Evolutionary conservation across 2,113 vertebrate genomes (phyloP), one percentile per base, ranked within the genome.

Genomic region (Ivindomyrus marchei): DNA sequence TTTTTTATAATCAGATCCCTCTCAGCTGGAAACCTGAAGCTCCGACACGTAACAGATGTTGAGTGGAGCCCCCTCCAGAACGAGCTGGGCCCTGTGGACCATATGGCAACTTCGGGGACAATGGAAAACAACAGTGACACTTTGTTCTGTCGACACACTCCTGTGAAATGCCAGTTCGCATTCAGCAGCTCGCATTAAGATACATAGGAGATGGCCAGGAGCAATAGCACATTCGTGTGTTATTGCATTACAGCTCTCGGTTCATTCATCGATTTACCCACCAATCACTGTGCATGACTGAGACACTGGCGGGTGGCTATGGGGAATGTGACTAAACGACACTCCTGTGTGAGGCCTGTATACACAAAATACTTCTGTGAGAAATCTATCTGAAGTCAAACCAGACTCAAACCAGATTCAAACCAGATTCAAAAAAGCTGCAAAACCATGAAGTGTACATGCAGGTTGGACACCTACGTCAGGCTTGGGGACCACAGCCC

Each of bases 31-130:
- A 80, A n/a, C 47, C 62, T 27, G 85, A 90, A 85, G 7, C 47
- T 90, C 27, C 53, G 31, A 88, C 58, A 46, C 42, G 27, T 74
- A 47, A 31, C 89, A 90, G 89, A 90, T 90, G 89, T 90, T 52
- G 36, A 90, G 62, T 24, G n/a, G 31, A 6, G 46, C 24, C 27
- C 52, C 47, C 7, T 80, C 45, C 47, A 39, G 42, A 80, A 74
- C 3, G 24, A 50, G 49, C 21, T 80, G 46, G 31, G 52, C 36
- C 31, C 50, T 15, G 24, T 17, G 87, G 89, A 80, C 85, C 89
- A 88, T 88, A 88, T 88, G 85, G 58, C 50, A 70, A 74, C 86
- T 87, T 87, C 19, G 3, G 36, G 5, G 45, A 83, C 27, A 45
- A 36, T 45, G 53, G 46, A 88, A 88, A 70, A 39, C 70, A 77